Evolutionary conservation across 2,113 vertebrate genomes (phyloP).

Genomic region (Phrynocephalus versicolor): DNA sequence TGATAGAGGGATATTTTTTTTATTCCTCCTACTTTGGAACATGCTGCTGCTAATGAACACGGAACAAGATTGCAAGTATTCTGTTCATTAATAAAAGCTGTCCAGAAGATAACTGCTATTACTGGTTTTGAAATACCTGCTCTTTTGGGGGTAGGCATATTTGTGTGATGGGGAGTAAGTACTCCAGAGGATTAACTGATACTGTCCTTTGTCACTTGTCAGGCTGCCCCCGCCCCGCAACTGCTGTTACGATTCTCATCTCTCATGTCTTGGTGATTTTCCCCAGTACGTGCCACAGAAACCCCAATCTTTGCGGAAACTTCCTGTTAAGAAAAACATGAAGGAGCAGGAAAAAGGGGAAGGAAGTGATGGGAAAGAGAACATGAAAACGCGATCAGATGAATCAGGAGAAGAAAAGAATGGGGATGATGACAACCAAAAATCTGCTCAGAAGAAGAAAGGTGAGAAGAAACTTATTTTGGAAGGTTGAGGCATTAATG

Average conservation of each 20-base stretch:
- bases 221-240: too few species aligned
- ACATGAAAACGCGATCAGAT: conserved; percentile 91
- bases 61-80: neutral
- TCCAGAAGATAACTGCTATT: neutral
- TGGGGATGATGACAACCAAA: conserved; percentile 90
- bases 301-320: conserved; percentile 80
- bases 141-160: neutral
- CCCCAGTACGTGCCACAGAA: conserved; percentile 69
- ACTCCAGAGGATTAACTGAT: neutral
- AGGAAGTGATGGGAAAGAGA: conserved; percentile 90
- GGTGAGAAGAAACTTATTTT: conserved; percentile 71
- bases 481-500: neutral
- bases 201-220: neutral
- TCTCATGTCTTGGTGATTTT: conserved; percentile 21
- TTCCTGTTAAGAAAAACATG: conserved; percentile 83
- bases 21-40: neutral
- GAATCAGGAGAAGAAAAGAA: conserved; percentile 98
- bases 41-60: neutral
- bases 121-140: neutral
- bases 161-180: neutral
- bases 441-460: conserved; percentile 92
- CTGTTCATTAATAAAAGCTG: neutral
- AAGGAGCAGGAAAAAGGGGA: conserved; percentile 94
- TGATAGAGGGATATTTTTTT: neutral
- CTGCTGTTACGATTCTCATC: neutral